Conservation (phyloP, 1,140 invertebrate genomes). For the Zaprionus taronus region DNA sequence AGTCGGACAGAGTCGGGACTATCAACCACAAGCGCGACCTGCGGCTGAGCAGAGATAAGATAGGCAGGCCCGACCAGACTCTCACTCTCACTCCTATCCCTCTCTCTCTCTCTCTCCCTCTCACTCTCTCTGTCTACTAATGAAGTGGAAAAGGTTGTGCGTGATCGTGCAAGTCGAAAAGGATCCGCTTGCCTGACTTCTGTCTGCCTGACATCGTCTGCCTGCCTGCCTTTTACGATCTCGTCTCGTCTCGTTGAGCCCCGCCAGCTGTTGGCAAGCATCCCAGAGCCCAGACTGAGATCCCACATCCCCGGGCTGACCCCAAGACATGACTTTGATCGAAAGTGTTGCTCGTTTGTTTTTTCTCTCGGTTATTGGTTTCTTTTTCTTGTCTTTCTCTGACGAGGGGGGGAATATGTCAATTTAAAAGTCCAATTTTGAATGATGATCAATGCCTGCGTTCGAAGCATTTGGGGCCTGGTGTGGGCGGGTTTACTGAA, state of each 20-base stretch:
- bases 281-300: slow-evolving; percentile 19
- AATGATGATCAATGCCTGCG: slow-evolving; percentile 57
- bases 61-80: not conserved
- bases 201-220: slow-evolving; percentile 22
- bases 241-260: slow-evolving; percentile 16
- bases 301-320: not conserved
- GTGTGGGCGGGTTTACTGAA: slow-evolving; percentile 54
- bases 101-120: not conserved
- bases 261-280: slow-evolving; percentile 52
- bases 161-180: slow-evolving; percentile 50
- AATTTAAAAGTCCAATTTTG: slow-evolving; percentile 49
- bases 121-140: slow-evolving; percentile 42
- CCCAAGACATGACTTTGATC: slow-evolving; percentile 58
- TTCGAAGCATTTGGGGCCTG: slow-evolving; percentile 14
- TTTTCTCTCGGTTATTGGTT: not conserved
- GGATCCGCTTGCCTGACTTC: slow-evolving; percentile 36
- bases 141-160: slow-evolving; percentile 61
- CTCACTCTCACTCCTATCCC: slow-evolving; percentile 9
- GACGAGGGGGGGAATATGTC: slow-evolving; percentile 36
- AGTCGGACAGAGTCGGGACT: not conserved
- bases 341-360: slow-evolving; percentile 51
- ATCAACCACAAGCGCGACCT: slow-evolving; percentile 48
- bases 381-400: not conserved
- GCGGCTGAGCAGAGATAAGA: slow-evolving; percentile 45
- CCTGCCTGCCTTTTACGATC: slow-evolving; percentile 52